These are phyloP conservation scores for Australoheros facetus DNA, from an alignment of 2,797 vertebrate genomes.

Conservation along the genomic window DNA sequence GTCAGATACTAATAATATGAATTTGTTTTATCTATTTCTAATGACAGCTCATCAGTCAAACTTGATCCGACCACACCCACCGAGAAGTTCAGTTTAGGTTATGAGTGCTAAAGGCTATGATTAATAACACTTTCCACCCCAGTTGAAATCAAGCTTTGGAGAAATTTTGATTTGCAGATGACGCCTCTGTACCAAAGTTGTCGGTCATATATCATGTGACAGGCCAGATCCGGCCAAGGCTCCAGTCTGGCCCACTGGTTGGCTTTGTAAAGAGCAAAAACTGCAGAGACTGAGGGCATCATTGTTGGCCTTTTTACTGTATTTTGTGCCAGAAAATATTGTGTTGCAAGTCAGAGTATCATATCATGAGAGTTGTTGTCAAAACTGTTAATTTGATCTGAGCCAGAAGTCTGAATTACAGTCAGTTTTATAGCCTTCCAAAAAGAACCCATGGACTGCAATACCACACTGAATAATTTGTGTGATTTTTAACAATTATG, in stretches of 20 bases:
- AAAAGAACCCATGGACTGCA: not conserved
- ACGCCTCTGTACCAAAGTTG: not conserved
- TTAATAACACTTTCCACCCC: not conserved
- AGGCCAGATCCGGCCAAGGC: too few relatives aligned
- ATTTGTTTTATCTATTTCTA: not conserved
- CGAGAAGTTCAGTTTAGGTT: not conserved
- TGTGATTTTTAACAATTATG: not conserved
- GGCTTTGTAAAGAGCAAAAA: not conserved
- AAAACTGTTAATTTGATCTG: not conserved
- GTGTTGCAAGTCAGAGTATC: not conserved
- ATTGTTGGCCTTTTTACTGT: not conserved
- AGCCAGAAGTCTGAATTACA: not conserved
- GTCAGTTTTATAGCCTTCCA: not conserved
- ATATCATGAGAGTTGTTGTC: not conserved
- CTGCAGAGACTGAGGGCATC: not conserved
- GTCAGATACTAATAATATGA: not conserved
- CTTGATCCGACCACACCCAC: not conserved
- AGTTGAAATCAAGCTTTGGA: too few relatives aligned
- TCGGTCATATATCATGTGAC: too few relatives aligned
- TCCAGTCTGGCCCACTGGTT: not conserved
- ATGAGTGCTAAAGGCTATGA: not conserved
- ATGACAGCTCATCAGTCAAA: not conserved
- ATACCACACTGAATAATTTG: not conserved
- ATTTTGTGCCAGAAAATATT: not conserved
- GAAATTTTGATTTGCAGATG: not conserved